Base-by-base conservation (phyloP, 2,113 vertebrate species). In the Bos indicus region DNA sequence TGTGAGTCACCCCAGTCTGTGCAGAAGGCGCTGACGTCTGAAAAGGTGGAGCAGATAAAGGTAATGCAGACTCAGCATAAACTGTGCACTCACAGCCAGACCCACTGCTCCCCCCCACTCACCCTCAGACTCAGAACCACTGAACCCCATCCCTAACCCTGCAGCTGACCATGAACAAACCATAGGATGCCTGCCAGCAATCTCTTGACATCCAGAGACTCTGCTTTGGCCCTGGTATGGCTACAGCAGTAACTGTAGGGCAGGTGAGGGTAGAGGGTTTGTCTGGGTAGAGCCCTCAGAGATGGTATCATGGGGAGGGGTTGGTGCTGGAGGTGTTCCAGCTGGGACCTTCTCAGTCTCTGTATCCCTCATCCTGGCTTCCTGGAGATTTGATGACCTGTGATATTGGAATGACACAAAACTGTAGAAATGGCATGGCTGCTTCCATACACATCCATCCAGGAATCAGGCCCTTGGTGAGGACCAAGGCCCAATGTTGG, bases 181-280 rank as follows among this genome's bases (percentile, higher is more conserved):
- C 98, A 54, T 99, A 99, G 30, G 98, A 99, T 77, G 98, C 97
- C 46, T 99, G 99, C 6, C 98, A 99, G 94, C 98, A 99, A 89
- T 98, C 98, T 25, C 97, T 99, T 80, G 99, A 99, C 54, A 97
- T 99, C 52, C 99, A 99, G 95, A 99, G 98, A 97, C 98, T 99
- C 71, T 98, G 96, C 28, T 98, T 97, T 25, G 99, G 99, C 94
- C 98, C 99, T 95, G 90, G 80, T 59, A 90, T 89, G 67, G 12
- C 86, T 81, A 46, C 12, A 30, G 36, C 30, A 52, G 57, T 92
- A n/a, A 67, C 52, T 28, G 28, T 59, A 67, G 40, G 67, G 33
- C 33, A 85, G 33, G 21, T 28, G 33, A 89, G 85, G 56, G 25
- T 57, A 93, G 36, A 80, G 21, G 28, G 15, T 64, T 59, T 43